Evolutionary conservation across 2,797 vertebrate species (phyloP), one percentile per base, ranked within the genome.

Genomic region (Megalops cyprinoides): DNA sequence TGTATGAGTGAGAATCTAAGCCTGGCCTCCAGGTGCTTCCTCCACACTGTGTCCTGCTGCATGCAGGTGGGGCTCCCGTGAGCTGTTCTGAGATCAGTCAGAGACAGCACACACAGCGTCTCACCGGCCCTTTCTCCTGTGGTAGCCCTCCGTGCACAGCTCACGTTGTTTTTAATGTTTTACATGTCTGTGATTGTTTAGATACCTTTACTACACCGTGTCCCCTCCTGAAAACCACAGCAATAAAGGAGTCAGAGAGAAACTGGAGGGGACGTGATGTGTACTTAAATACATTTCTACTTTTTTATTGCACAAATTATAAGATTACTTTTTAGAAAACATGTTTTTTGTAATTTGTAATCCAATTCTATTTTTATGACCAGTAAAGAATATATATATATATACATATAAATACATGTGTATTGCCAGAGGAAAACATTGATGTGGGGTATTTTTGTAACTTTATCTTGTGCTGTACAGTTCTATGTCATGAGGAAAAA

Each of bases 121-220:
- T 51, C 28, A 34, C 74, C 53, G 18, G 49, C 28, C 31, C 34
- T 8, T 28, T 74, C 71, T 25, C 76, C 31, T 31, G 31, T 31
- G 46, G 74, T 49, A 34, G 46, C 46, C 49, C 51, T 49, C 20
- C 28, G 15, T 53, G 46, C 28, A 51, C 74, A 49, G 46, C 44
- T 53, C 25, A 48, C 31, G 51, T 8, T 8, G 14, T 48, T 34
- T 53, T 4, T 28, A 12, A 25, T 25, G 25, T 76, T 76, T 34
- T 53, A 28, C 49, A 49, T 76, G 74, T 76, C 39, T 10, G 74
- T 76, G 31, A 51, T 76, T 76, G 74, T 49, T 76, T 53, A 31
- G 49, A 34, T 75, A 74, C 76, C 76, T 77, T 65, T 65, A 67
- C 28, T 60, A 44, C n/a, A 55, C 48, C 55, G 74, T 18, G 37